Evolutionary conservation across 2,888 invertebrate genomes (phyloP).

Genomic region (Spilarctia lutea): DNA sequence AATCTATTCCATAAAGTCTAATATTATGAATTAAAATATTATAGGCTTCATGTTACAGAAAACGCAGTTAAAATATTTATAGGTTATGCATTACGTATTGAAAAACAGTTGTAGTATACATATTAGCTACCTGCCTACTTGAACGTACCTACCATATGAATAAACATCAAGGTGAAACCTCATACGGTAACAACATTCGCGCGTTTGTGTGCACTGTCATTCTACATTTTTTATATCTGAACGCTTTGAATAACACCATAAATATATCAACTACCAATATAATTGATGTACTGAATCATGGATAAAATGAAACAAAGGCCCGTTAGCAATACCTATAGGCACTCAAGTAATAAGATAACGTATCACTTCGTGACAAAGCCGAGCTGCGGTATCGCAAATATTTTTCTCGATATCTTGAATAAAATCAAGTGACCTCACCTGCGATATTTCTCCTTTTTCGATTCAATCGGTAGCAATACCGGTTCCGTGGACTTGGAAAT

Average conservation of each 20-base stretch:
- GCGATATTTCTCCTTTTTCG: slow-evolving; percentile 85
- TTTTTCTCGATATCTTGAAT: slow-evolving; percentile 64
- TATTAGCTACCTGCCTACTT: slow-evolving; percentile 59
- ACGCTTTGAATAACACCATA: slow-evolving; percentile 17
- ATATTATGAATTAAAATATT: background rate
- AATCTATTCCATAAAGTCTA: background rate
- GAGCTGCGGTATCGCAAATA: slow-evolving; percentile 74
- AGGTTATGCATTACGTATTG: slow-evolving; percentile 1
- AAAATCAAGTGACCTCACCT: slow-evolving; percentile 78
- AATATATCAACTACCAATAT: slow-evolving; percentile 7
- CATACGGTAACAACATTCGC: slow-evolving; percentile 55
- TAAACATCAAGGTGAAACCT: slow-evolving; percentile 82
- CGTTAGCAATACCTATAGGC: slow-evolving; percentile 67
- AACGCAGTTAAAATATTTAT: background rate
- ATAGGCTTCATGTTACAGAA: background rate
- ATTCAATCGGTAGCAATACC: slow-evolving; percentile 78
- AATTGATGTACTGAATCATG: slow-evolving; percentile 29
- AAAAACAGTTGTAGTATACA: slow-evolving; percentile 27
- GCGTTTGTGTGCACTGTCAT: slow-evolving; percentile 58
- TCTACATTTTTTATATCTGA: slow-evolving; percentile 35
- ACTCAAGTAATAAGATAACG: slow-evolving; percentile 67
- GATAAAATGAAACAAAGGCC: slow-evolving; percentile 63
- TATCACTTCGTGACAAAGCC: slow-evolving; percentile 74
- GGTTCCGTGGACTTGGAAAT: slow-evolving; percentile 78
- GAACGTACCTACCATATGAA: slow-evolving; percentile 77